Evolutionary conservation across 1,140 invertebrate genomes (phyloP).

Genomic region (Heliconius nattereri): DNA sequence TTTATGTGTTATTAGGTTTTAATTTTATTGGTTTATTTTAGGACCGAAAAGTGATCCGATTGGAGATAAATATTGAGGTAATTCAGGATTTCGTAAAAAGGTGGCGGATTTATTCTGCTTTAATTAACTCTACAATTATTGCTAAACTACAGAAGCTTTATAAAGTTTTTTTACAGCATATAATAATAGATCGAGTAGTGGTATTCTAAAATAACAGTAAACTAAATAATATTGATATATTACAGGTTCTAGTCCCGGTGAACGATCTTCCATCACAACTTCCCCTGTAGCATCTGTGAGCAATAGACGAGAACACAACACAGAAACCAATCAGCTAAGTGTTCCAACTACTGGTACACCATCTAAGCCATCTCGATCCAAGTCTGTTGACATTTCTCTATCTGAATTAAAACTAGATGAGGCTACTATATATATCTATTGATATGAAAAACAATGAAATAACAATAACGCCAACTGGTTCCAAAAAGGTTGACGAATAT

Average conservation of each 20-base stretch:
- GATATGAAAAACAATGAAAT: conserved; percentile 73
- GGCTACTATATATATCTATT: conserved; percentile 67
- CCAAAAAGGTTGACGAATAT: conserved; percentile 51
- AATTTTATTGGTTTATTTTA: conserved; percentile 57
- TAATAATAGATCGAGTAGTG: too few relatives aligned
- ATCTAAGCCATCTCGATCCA: conserved; percentile 70
- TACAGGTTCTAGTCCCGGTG: conserved; percentile 76
- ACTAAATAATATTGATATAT: background rate
- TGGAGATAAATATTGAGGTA: conserved; percentile 62
- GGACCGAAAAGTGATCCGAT: conserved; percentile 60
- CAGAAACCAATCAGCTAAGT: conserved; percentile 65
- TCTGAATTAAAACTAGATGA: conserved; percentile 66
- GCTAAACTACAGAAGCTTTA: background rate
- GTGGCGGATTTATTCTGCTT: conserved; percentile 41
- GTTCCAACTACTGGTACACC: conserved; percentile 55
- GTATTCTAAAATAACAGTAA: background rate
- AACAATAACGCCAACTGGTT: conserved; percentile 67
- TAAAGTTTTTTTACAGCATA: background rate
- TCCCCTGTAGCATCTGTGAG: conserved; percentile 69
- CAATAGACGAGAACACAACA: conserved; percentile 55
- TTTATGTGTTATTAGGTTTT: conserved; percentile 16
- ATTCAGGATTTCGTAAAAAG: conserved; percentile 38
- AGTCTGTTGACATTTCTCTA: conserved; percentile 73
- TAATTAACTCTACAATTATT: too few relatives aligned
- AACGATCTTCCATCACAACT: conserved; percentile 68